Evolutionary conservation across 2,888 invertebrate genomes (phyloP).

Genomic region (Drosophila austrosaltans): DNA sequence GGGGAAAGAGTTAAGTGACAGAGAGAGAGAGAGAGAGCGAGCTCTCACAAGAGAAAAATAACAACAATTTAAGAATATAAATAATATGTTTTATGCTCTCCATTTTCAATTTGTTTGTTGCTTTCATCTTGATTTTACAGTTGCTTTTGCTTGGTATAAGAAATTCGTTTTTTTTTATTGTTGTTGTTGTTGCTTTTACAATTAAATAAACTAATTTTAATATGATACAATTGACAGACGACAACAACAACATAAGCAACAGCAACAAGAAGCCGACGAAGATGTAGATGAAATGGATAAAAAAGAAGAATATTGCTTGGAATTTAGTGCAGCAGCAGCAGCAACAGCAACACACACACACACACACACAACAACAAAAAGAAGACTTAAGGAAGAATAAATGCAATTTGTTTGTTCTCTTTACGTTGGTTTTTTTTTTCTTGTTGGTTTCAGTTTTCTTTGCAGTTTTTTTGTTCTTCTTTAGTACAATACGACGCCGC

Average conservation of each 20-base stretch:
- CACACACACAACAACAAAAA: slow-evolving; percentile 17
- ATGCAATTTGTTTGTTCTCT: slow-evolving; percentile 6
- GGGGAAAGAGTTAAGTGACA: neutral
- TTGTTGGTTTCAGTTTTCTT: neutral
- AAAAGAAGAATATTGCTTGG: neutral
- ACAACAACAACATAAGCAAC: slow-evolving; percentile 7
- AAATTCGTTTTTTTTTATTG: no score
- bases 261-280: slow-evolving; percentile 13
- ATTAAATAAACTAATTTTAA: slow-evolving; percentile 65
- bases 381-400: slow-evolving; percentile 17
- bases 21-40: neutral
- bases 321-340: slow-evolving; percentile 34
- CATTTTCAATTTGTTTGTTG: slow-evolving; percentile 34
- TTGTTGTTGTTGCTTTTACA: slow-evolving; percentile 31
- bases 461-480: slow-evolving; percentile 24
- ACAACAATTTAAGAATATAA: slow-evolving; percentile 11
- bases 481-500: slow-evolving; percentile 54
- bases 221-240: slow-evolving; percentile 64
- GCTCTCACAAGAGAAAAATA: neutral
- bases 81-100: slow-evolving; percentile 6
- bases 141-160: neutral
- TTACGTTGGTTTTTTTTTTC: slow-evolving; percentile 47
- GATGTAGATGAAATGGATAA: neutral
- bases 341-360: slow-evolving; percentile 31
- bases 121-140: neutral